Conservation (phyloP, 1,140 invertebrate genomes). For the Lamellibrachia luymesi region DNA sequence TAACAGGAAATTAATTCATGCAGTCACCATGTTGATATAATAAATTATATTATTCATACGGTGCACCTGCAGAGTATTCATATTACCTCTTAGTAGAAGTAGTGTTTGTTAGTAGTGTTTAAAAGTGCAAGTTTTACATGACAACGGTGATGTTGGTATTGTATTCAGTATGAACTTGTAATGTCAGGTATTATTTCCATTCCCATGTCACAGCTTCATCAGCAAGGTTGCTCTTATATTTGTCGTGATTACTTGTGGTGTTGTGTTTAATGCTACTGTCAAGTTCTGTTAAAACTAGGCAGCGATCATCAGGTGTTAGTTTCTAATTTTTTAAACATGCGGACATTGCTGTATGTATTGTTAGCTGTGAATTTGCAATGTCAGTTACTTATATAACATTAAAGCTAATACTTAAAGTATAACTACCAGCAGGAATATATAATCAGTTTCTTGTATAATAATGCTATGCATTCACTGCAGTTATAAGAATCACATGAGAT, state of each 20-base stretch:
- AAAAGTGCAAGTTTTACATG: background rate
- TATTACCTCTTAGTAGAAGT: background rate
- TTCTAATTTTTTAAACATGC: background rate
- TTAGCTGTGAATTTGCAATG: background rate
- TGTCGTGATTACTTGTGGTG: background rate
- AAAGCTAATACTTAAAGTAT: too few species aligned
- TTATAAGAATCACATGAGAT: too few species aligned
- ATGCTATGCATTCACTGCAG: too few species aligned
- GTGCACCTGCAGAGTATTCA: background rate
- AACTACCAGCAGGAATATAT: too few species aligned
- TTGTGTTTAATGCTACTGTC: background rate
- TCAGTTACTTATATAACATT: too few species aligned
- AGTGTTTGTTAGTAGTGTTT: too few species aligned
- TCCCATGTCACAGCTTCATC: background rate
- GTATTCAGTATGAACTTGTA: background rate
- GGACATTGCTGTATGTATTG: background rate
- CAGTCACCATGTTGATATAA: background rate
- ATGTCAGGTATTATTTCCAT: background rate
- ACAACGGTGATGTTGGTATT: background rate
- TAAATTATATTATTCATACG: background rate
- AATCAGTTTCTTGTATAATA: too few species aligned
- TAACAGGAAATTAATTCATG: background rate
- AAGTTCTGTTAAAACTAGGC: background rate
- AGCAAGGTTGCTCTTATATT: background rate
- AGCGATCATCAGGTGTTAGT: background rate